Evolutionary conservation across 2,888 invertebrate genomes (phyloP), one percentile per base, ranked within the genome.

Genomic region (Tuta absoluta): DNA sequence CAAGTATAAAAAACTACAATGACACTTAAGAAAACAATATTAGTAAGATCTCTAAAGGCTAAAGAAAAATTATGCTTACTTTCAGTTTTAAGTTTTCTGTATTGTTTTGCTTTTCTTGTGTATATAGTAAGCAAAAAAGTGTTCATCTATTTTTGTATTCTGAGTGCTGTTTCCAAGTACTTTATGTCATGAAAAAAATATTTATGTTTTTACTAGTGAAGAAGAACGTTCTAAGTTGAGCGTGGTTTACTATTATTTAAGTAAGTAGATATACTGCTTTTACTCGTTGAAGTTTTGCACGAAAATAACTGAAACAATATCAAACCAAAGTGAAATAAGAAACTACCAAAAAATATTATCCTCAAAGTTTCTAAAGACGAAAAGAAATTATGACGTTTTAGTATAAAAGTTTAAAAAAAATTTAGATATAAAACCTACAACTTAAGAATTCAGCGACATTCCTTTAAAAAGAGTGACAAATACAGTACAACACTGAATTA

Each of bases 151-250:
- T n/a, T n/a, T n/a, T n/a, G 48, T 12, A 8, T n/a, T n/a, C 2
- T 17, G 17, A 48, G 5, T 48, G 11, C 5, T 10, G 19, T 21
- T 49, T 7, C 3, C n/a, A 49, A 51, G 19, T 23, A 51, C 23
- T 3, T 0, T 7, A 51, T 19, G 81, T 33, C 4, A 33, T 33
- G 33, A 33, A 33, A 33, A 33, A 4, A 33, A 8, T 7, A 33
- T 33, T 33, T 33, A 33, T 8, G 33, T 33, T 33, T 33, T 81
- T 78, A 78, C 76, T 76, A 81, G 76, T 77, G 72, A 74, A 78
- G 77, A 76, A 79, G 78, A 77, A 66, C 77, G 17, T 49, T 19
- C 82, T 89, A 87, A 84, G 80, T 90, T 90, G 91, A 90, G 90
- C 90, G 78, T 82, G 78, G 72, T 33, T 77, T 81, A 79, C 75